A percentile compares a stretch with the other conserved stretches of the same genome.
phyloP scores from a whole-genome alignment of 2,797 vertebrate genomes.

The Anniella stebbinsi region DNA sequence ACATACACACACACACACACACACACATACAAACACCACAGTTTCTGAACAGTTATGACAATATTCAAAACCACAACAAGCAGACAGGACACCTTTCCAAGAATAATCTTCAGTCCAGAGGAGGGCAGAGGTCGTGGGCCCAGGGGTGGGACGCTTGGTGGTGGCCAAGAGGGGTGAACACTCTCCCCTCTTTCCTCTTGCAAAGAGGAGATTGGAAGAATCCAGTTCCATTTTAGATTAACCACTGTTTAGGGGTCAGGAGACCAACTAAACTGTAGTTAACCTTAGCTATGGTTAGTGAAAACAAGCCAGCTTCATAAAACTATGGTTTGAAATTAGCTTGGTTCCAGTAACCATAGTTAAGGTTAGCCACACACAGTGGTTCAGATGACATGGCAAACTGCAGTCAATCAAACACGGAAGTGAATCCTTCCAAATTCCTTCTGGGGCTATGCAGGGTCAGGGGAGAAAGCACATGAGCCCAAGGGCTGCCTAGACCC shows the following conservation, averaged over 20 bases:
- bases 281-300: background rate
- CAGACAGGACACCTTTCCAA: constrained; percentile 26
- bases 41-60: constrained; percentile 50
- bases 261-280: background rate
- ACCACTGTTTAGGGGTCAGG: background rate
- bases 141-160: background rate
- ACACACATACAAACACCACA: constrained; percentile 49
- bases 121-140: constrained; percentile 3
- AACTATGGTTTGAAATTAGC: background rate
- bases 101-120: constrained; percentile 20
- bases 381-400: background rate
- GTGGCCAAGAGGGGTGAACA: too few relatives aligned
- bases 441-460: too few relatives aligned
- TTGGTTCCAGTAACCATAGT: background rate
- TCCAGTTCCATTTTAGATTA: background rate
- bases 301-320: background rate
- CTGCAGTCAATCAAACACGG: background rate
- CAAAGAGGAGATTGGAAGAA: background rate
- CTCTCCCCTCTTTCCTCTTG: background rate
- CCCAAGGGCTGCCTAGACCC: too few relatives aligned
- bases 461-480: background rate
- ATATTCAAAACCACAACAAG: constrained; percentile 59
- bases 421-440: background rate
- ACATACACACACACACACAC: too few relatives aligned
- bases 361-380: background rate